phyloP scores from a whole-genome alignment of 2,113 vertebrate species.

The Tauraco erythrolophus region DNA sequence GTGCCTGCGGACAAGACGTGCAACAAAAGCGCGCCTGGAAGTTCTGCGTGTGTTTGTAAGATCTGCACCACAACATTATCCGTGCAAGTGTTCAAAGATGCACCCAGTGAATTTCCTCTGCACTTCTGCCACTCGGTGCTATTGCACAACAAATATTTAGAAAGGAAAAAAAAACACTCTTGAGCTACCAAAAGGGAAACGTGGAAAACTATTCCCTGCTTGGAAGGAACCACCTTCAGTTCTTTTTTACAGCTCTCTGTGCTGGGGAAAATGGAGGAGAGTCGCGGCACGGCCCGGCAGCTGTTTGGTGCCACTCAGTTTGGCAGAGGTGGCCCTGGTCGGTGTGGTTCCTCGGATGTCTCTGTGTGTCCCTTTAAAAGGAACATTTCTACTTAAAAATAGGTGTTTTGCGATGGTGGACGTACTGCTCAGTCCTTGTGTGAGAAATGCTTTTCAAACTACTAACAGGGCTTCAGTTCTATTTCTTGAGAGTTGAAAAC shows the following conservation, averaged over 20 bases:
- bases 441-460: background rate
- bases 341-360: background rate
- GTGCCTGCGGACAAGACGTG: too few relatives aligned
- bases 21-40: background rate
- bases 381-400: background rate
- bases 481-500: background rate
- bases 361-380: background rate
- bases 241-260: background rate
- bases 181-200: background rate
- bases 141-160: background rate
- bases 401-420: background rate
- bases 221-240: background rate
- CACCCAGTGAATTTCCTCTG: background rate
- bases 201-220: background rate
- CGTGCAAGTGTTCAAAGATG: background rate
- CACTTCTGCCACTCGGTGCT: background rate
- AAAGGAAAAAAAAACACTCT: background rate
- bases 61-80: background rate
- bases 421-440: background rate
- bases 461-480: background rate
- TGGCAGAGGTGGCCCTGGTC: background rate
- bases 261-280: background rate
- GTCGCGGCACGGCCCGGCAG: background rate
- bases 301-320: accelerated
- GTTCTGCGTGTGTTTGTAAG: accelerated